Conservation (phyloP, 2,113 vertebrate species). For the human region GRCh38 chrX:124641501-124642000, state of each 20-base stretch:
- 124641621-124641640: neutral
- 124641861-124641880: conserved; percentile 96
- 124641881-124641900: conserved; percentile 91
- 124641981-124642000: conserved; percentile 92
- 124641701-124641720: neutral
- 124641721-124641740: neutral
- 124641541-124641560: neutral
- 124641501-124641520: neutral
- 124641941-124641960: conserved; percentile 94
- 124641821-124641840: conserved; percentile 93
- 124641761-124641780: neutral
- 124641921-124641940: conserved; percentile 94
- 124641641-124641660: neutral
- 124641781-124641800: conserved; percentile 90
- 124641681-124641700: neutral
- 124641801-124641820: conserved; percentile 95
- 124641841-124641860: conserved; percentile 92
- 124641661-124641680: neutral
- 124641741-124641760: neutral
- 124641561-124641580: neutral
- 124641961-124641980: conserved; percentile 94
- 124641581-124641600: neutral
- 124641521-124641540: neutral
- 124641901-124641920: conserved; percentile 95
- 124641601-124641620: neutral